Conservation (phyloP, 1,140 invertebrate genomes). For the Aphaenogaster ashmeadi region DNA sequence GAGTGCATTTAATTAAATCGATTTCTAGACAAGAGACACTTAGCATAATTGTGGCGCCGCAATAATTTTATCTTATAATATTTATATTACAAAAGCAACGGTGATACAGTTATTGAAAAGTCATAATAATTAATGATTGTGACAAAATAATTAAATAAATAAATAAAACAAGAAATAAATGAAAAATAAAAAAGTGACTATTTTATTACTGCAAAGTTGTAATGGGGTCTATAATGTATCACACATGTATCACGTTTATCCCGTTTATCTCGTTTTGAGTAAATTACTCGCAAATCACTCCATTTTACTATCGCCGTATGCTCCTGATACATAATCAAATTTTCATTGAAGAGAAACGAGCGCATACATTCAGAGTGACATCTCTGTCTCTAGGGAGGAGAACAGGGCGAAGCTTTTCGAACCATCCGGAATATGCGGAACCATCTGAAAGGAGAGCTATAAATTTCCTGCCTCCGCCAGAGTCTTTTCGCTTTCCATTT, state of each 20-base stretch:
- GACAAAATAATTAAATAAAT: not conserved
- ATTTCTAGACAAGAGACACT: not conserved
- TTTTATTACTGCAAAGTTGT: not conserved
- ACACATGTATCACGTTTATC: not conserved
- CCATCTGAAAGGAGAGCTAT: slow-evolving; percentile 32
- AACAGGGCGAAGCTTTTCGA: not conserved
- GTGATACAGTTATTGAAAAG: not conserved
- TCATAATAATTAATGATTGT: not conserved
- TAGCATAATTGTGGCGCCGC: not conserved
- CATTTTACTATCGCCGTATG: not conserved
- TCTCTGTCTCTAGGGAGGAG: not conserved
- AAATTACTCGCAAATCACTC: not conserved
- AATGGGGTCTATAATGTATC: not conserved
- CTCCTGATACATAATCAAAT: slow-evolving; percentile 20
- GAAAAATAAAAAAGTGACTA: not conserved
- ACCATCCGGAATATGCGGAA: not conserved
- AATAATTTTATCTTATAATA: not conserved
- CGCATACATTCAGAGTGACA: not conserved
- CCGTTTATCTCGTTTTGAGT: not conserved
- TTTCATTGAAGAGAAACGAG: slow-evolving; percentile 17
- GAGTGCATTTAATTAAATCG: not conserved
- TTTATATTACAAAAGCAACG: not conserved
- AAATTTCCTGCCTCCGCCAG: slow-evolving; percentile 40
- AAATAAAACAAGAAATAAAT: too few relatives aligned
- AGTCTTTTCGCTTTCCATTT: slow-evolving; percentile 50